phyloP scores from a whole-genome alignment of 2,797 vertebrate species.

The Artibeus lituratus region DNA sequence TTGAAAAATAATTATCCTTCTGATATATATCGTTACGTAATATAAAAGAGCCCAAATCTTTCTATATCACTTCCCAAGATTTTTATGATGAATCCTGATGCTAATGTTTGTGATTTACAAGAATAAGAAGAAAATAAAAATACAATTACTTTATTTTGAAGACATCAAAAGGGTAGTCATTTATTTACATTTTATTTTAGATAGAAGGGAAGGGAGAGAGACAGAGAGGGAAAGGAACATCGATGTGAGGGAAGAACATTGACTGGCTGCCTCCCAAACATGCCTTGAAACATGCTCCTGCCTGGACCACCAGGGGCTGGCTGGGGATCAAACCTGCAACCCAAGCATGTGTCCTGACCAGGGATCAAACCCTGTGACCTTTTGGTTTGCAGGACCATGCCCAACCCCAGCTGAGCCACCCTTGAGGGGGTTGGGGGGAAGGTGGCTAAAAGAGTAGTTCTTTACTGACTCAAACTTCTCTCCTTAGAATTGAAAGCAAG shows the following conservation, averaged over 20 bases:
- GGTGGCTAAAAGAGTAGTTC: not conserved
- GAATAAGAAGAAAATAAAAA: not conserved
- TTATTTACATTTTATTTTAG: not conserved
- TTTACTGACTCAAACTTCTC: not conserved
- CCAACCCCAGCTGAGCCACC: too few species aligned
- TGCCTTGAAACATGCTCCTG: not conserved
- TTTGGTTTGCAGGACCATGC: not conserved
- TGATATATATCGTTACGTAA: not conserved
- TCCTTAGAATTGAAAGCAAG: not conserved
- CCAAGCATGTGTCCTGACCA: not conserved
- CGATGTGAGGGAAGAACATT: not conserved
- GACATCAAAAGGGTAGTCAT: not conserved
- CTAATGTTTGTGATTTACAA: not conserved
- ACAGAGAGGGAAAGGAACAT: too few species aligned
- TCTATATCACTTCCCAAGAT: not conserved
- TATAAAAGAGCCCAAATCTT: not conserved
- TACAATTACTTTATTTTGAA: constrained; percentile 11
- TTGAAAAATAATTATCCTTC: constrained; percentile 44
- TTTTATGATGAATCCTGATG: not conserved
- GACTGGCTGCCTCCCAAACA: not conserved
- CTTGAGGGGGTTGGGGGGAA: too few species aligned
- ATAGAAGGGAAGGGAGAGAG: not conserved
- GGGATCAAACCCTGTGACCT: not conserved
- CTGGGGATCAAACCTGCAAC: not conserved
- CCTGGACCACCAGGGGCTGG: not conserved